Evolutionary conservation across 2,888 invertebrate genomes (phyloP).

Genomic region (Unio delphinus): DNA sequence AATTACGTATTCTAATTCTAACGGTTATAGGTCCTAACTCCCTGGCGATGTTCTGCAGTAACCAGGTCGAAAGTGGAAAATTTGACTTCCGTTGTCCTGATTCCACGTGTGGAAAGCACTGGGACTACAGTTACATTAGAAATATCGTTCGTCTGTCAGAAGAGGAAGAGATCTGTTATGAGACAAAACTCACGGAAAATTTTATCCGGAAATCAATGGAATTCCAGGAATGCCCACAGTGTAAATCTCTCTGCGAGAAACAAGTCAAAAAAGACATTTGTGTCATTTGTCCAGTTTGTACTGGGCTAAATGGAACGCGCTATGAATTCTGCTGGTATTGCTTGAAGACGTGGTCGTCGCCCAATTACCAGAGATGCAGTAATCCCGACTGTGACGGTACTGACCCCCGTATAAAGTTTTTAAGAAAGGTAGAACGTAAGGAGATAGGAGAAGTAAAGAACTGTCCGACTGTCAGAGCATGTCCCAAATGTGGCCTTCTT

Average conservation of each 20-base stretch:
- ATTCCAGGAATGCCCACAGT: slow-evolving; percentile 39
- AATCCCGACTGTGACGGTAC: slow-evolving; percentile 32
- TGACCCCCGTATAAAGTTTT: slow-evolving; percentile 31
- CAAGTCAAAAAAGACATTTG: slow-evolving; percentile 21
- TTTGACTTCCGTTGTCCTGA: no score
- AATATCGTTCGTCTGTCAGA: no score
- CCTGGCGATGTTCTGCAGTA: no score
- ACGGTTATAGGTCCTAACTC: no score
- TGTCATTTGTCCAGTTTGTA: slow-evolving; percentile 37
- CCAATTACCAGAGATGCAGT: slow-evolving; percentile 20
- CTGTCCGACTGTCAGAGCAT: slow-evolving; percentile 25
- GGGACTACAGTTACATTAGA: no score
- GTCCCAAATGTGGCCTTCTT: slow-evolving; percentile 25
- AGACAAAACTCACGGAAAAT: slow-evolving; percentile 36
- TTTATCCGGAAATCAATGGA: slow-evolving; percentile 30
- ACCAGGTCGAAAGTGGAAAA: no score
- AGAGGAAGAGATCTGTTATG: slow-evolving; percentile 14
- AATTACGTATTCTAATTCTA: no score
- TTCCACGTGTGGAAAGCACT: no score
- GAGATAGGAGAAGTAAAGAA: slow-evolving; percentile 9
- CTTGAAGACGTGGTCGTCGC: slow-evolving; percentile 25
- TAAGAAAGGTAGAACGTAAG: slow-evolving; percentile 21
- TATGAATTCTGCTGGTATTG: slow-evolving; percentile 47
- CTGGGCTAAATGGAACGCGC: slow-evolving; percentile 8
- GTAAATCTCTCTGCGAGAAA: slow-evolving; percentile 26